Evolutionary conservation across 2,113 vertebrate species (phyloP), one percentile per base, ranked within the genome.

Genomic region (Theristicus caerulescens): DNA sequence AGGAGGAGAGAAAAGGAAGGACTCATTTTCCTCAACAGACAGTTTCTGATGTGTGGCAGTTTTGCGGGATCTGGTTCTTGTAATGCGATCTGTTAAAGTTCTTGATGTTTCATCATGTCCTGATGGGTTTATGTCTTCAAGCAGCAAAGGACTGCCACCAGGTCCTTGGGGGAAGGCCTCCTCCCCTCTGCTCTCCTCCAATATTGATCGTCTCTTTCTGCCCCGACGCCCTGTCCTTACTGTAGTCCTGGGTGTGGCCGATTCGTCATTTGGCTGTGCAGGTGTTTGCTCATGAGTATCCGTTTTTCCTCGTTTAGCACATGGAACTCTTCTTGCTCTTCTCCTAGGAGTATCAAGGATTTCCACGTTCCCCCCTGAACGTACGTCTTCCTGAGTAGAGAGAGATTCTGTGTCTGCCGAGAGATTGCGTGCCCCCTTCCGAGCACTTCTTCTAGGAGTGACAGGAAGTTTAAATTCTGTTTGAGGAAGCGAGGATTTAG

Each of bases 1-100:
- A 82, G 98, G 98, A 73, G 98, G 98, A 40, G 99, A 98, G 96
- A 98, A 99, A 80, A 97, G 94, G 87, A 98, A 98, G 18, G 98
- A 88, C 29, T 98, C 90, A 5, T 90, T 93, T 70, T 93, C 96
- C 79, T 97, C 96, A 86, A 84, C 94, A 16, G 97, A 64, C 24
- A 94, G 22, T 18, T 97, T 96, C 4, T 79, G 79, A 42, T 55
- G 71, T 24, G 47, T 7, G 20, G 89, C 8, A 85, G 91, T 62
- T 86, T 79, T 97, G 52, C 80, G 97, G 20, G 97, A 94, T 64
- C 97, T 97, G 64, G 97, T 98, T 96, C 97, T 97, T 64, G 90
- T 96, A 54, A 95, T 20, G 18, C n/a, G 58, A 38, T 70, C 92
- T 52, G 80, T 82, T 46, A 65, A 46, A 74, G 86, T 92, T 92